Evolutionary conservation across 1,140 invertebrate species (phyloP).

Genomic region (Mercenaria mercenaria): DNA sequence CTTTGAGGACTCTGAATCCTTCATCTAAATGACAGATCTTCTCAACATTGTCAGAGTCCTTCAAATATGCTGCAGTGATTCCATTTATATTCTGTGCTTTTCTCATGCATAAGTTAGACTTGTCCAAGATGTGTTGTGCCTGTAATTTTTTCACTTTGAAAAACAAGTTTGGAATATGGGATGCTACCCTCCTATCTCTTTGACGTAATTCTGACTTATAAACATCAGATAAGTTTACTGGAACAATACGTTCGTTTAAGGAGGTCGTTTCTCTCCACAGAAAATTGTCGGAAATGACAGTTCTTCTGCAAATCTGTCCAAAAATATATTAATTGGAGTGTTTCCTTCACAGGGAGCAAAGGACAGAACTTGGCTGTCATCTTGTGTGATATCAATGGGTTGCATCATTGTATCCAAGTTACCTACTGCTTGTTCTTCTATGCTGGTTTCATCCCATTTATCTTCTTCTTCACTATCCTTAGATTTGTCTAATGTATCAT

Average conservation of each 20-base stretch:
- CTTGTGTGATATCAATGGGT: not conserved
- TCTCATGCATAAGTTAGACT: conserved; percentile 10
- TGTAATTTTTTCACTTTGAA: conserved; percentile 28
- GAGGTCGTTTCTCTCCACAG: conserved; percentile 4
- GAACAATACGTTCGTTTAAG: not conserved
- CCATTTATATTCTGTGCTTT: not conserved
- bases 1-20: conserved; percentile 47
- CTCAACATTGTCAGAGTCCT: not conserved
- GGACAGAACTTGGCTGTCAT: not conserved
- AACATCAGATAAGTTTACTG: not conserved
- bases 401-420: conserved; percentile 48
- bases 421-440: conserved; percentile 28
- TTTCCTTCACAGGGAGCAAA: conserved; percentile 64
- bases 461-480: too few relatives aligned
- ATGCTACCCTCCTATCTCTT: conserved; percentile 44
- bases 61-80: not conserved
- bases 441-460: not conserved
- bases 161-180: conserved; percentile 50
- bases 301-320: conserved; percentile 57
- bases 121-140: conserved; percentile 15
- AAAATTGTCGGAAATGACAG: conserved; percentile 54
- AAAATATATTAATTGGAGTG: conserved; percentile 39
- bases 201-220: not conserved
- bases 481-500: too few relatives aligned
- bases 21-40: conserved; percentile 36